These are phyloP conservation scores for Aleiodes testaceus DNA, from an alignment of 2,888 invertebrate species.

Conservation along the genomic window DNA sequence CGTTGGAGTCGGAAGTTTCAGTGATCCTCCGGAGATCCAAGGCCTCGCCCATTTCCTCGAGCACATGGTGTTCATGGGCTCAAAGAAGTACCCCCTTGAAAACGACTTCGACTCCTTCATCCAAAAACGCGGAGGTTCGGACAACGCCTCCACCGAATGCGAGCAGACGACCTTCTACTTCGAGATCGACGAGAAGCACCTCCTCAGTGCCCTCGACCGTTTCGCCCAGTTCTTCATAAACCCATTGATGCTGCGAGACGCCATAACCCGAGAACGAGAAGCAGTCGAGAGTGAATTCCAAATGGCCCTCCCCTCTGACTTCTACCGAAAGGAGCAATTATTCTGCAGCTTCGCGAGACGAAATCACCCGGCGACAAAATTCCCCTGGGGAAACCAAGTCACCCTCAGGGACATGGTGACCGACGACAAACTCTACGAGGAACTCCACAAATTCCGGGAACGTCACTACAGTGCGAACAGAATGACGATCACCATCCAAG, in stretches of 20 bases:
- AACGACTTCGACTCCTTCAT: conserved; percentile 70
- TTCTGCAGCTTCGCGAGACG: conserved; percentile 80
- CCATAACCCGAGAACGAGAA: conserved; percentile 90
- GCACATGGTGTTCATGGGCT: conserved; percentile 97
- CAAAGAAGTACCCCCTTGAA: conserved; percentile 85
- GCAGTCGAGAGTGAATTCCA: conserved; percentile 93
- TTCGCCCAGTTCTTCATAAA: conserved; percentile 92
- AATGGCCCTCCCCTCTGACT: conserved; percentile 84
- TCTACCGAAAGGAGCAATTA: conserved; percentile 84
- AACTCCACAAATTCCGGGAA: conserved; percentile 83
- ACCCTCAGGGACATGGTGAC: conserved; percentile 81
- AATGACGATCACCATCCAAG: conserved; percentile 90
- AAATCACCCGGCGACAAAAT: conserved; percentile 84
- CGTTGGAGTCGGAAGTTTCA: conserved; percentile 85
- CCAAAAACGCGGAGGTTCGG: conserved; percentile 87
- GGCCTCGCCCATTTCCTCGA: conserved; percentile 91
- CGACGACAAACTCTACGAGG: conserved; percentile 80
- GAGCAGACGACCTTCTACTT: conserved; percentile 93
- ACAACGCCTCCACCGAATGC: conserved; percentile 91
- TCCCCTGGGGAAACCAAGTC: conserved; percentile 88
- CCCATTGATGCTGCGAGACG: conserved; percentile 88
- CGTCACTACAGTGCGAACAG: conserved; percentile 89
- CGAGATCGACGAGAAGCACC: conserved; percentile 87
- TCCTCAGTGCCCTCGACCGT: conserved; percentile 85
- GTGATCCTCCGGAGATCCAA: conserved; percentile 84